Percentiles rank a stretch among this genome's conserved stretches.
phyloP scores from a whole-genome alignment of 2,888 invertebrate genomes.

The Hypercompe scribonia region DNA sequence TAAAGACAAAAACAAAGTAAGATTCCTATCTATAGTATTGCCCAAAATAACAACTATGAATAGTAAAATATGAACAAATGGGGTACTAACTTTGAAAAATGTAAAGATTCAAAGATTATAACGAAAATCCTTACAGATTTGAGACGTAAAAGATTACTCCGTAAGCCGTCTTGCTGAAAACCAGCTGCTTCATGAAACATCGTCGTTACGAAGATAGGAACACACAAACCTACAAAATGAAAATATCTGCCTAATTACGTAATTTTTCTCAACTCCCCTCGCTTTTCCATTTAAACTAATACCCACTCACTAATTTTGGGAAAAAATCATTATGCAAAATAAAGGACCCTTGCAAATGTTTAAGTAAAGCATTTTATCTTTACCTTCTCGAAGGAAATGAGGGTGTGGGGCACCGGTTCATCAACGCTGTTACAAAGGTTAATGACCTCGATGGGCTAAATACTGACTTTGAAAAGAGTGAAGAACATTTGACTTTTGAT shows the following conservation, averaged over 20 bases:
- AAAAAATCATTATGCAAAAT: slow-evolving; percentile 52
- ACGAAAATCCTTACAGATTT: slow-evolving; percentile 29
- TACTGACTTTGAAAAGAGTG: background rate
- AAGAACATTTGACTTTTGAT: background rate
- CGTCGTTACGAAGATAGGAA: slow-evolving; percentile 37
- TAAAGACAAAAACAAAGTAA: background rate
- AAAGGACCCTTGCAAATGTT: slow-evolving; percentile 39
- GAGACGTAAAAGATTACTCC: slow-evolving; percentile 30
- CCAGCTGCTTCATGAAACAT: slow-evolving; percentile 37
- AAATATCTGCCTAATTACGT: slow-evolving; percentile 57
- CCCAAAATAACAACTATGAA: background rate
- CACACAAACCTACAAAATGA: slow-evolving; percentile 46
- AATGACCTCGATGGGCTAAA: slow-evolving; percentile 5
- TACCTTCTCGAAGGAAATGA: slow-evolving; percentile 15
- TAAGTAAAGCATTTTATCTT: slow-evolving; percentile 30
- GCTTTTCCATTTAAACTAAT: slow-evolving; percentile 47
- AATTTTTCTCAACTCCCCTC: slow-evolving; percentile 51
- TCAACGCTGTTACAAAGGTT: slow-evolving; percentile 12
- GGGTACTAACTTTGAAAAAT: slow-evolving; percentile 33
- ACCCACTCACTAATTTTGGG: slow-evolving; percentile 50
- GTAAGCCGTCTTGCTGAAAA: slow-evolving; percentile 31
- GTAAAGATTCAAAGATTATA: slow-evolving; percentile 30
- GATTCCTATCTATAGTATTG: background rate
- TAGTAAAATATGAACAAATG: slow-evolving; percentile 7
- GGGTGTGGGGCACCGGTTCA: slow-evolving; percentile 12